Evolutionary conservation across 1,140 invertebrate genomes (phyloP), one percentile per base, ranked within the genome.

Genomic region (Atta texana): DNA sequence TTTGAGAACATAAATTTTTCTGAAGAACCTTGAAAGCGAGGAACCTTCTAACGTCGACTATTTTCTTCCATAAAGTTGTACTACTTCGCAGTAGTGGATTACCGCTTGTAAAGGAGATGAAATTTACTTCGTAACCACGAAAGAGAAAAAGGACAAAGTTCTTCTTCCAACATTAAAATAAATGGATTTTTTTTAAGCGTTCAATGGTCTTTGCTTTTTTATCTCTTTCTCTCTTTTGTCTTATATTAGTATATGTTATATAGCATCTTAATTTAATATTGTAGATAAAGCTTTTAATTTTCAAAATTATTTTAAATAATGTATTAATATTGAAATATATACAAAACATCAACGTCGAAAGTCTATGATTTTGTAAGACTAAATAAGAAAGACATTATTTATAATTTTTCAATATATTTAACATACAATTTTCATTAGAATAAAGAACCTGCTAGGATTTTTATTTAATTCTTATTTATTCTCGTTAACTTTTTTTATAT

Each of bases 1-100:
- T 88, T 86, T 69, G 31, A 31, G 55, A 69, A 44, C 74, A 76
- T 89, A 90, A 90, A 90, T 90, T 90, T 89, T 80, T 77, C 71
- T 74, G 21, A 63, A 84, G 68, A 31, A 69, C 24, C 31, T 76
- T 10, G 28, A 57, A 68, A 51, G 59, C 72, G 24, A n/a, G 68
- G 31, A 39, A 61, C 57, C 31, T 80, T 74, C 18, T 7, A 61
- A 44, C 51, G n/a, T 76, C 68, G 68, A 88, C 71, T 85, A 80
- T 76, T 78, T 88, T 74, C 51, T 87, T 66, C 21, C 55, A 31
- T 69, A 75, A 88, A 88, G 68, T 71, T 84, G 80, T 84, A 84
- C 53, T 61, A 72, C 55, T 18, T 74, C 69, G 69, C 44, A 55
- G 39, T 82, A 34, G 68, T 74, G 69, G 39, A 81, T 81, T 81